Base-by-base conservation (phyloP, 2,888 invertebrate genomes). In the Temnothorax ravouxi region DNA sequence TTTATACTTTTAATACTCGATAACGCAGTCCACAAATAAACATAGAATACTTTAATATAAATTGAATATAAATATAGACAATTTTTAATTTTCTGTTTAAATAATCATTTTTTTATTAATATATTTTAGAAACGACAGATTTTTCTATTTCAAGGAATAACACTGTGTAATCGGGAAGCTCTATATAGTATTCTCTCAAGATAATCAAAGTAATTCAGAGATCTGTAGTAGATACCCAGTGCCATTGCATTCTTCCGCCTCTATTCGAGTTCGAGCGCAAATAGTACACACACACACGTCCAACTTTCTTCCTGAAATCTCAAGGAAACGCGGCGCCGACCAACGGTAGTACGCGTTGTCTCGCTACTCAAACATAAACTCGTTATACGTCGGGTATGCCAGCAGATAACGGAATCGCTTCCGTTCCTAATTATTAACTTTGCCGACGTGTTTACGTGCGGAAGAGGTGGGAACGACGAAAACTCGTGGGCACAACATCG, bases 341-440 rank as follows among this genome's bases (percentile, higher is more conserved):
- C 29, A 38, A 15, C 34, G 11, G 25, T 38, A 38, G 25, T 38
- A 38, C 47, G n/a, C 44, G n/a, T 21, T 25, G 44, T 59, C 59
- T 59, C 29, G 38, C 25, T 80, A 72, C 59, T 80, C 59, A 80
- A 80, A 80, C 25, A 80, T 38, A 80, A 80, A 80, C 79, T 80
- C 71, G 56, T 79, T 79, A 61, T 50, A 38, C 47, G 21, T 47
- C 50, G 18, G 25, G 4, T 25, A 47, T 59, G 71, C 13, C 44
- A 34, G 44, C 47, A 21, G 44, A 25, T 66, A 41, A 21, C 56
- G n/a, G 29, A 69, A 79, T 79, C 59, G 25, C 50, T 72, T 72
- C 38, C 25, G 59, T 50, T 71, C 41, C 44, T 76, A 81, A 81
- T 81, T 81, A 81, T 81, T 81, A 81, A 81, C 81, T 81, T 34